phyloP scores from a whole-genome alignment of 2,797 vertebrate genomes.

The Acropternis orthonyx region DNA sequence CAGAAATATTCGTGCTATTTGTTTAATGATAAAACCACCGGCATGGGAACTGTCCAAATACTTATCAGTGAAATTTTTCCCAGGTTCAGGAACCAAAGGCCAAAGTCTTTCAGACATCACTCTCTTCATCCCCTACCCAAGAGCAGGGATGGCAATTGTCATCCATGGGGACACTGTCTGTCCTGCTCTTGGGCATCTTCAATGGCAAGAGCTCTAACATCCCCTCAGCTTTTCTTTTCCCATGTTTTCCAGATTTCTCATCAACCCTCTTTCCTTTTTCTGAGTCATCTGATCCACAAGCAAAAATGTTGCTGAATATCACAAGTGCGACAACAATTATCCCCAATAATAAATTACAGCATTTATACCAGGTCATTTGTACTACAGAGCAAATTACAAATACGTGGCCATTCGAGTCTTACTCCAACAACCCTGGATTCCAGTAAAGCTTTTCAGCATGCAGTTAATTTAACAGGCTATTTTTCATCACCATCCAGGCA shows the following conservation, averaged over 20 bases:
- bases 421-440: neutral
- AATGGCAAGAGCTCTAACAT: neutral
- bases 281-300: neutral
- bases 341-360: neutral
- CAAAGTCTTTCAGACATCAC: neutral
- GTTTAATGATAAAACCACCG: neutral
- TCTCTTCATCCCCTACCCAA: neutral
- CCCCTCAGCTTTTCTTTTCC: neutral
- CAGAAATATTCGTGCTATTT: neutral
- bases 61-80: neutral
- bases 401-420: neutral
- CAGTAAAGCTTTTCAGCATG: neutral
- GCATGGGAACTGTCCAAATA: neutral
- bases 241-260: neutral
- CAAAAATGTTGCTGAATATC: neutral
- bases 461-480: neutral
- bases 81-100: neutral
- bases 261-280: neutral
- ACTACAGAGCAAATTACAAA: neutral
- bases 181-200: neutral
- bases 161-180: neutral
- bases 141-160: neutral
- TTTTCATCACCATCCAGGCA: conserved; percentile 1
- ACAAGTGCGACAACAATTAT: neutral
- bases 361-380: neutral